Evolutionary conservation across 2,797 vertebrate genomes (phyloP).

Genomic region (Sebastes miniatus): DNA sequence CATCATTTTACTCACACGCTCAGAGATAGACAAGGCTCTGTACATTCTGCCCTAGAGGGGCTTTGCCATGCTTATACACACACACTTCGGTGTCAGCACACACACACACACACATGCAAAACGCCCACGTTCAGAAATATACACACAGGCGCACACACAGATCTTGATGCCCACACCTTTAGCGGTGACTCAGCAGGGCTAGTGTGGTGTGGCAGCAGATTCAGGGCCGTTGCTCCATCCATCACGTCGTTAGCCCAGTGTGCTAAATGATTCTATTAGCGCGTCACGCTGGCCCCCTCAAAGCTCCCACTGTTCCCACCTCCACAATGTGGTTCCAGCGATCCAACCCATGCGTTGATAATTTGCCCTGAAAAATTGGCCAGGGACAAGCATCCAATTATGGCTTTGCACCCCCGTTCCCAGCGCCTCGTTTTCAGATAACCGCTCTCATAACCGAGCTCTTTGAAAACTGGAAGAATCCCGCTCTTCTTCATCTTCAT

Average conservation of each 20-base stretch:
- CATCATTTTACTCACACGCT: slow-evolving; percentile 50
- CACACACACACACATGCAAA: slow-evolving; percentile 26
- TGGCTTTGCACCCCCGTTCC: slow-evolving; percentile 69
- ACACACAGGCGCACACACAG: slow-evolving; percentile 12
- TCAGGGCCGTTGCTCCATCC: slow-evolving; percentile 55
- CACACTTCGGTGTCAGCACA: slow-evolving; percentile 13
- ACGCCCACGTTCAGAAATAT: slow-evolving; percentile 8
- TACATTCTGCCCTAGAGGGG: slow-evolving; percentile 17
- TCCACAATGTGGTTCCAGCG: slow-evolving; percentile 65
- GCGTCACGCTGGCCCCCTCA: slow-evolving; percentile 65
- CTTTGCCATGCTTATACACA: slow-evolving; percentile 30
- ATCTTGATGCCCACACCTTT: slow-evolving; percentile 8
- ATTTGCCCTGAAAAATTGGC: slow-evolving; percentile 75
- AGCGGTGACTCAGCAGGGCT: slow-evolving; percentile 29
- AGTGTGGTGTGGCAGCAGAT: slow-evolving; percentile 40
- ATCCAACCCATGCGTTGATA: slow-evolving; percentile 73
- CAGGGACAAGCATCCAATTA: slow-evolving; percentile 71
- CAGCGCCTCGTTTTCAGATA: slow-evolving; percentile 65
- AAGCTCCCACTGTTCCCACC: slow-evolving; percentile 76
- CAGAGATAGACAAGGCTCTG: slow-evolving; percentile 41
- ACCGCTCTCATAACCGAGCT: slow-evolving; percentile 54
- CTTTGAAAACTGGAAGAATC: slow-evolving; percentile 55
- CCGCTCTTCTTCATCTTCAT: slow-evolving; percentile 3
- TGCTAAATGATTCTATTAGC: slow-evolving; percentile 77
- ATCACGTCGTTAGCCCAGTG: slow-evolving; percentile 68